Percentiles rank a stretch among this genome's conserved stretches.
Evolutionary conservation across 1,140 invertebrate species (phyloP).

Genomic region (Planococcus citri): DNA sequence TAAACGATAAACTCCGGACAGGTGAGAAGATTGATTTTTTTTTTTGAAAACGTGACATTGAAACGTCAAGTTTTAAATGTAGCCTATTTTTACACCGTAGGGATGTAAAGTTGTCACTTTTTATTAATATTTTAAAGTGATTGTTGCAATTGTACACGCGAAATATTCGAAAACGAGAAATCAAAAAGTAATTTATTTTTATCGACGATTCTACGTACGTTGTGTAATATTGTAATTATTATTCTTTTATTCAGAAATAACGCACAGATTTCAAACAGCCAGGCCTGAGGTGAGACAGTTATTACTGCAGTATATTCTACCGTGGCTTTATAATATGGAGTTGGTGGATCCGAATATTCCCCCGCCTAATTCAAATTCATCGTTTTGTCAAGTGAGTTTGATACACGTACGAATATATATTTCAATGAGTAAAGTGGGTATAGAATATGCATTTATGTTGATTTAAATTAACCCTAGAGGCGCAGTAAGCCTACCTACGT

Average conservation of each 20-base stretch:
- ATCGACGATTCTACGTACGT: neutral
- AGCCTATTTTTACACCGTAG: neutral
- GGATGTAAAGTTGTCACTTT: neutral
- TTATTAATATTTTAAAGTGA: too few relatives aligned
- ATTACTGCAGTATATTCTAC: conserved; percentile 80
- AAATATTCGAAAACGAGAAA: neutral
- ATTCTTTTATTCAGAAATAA: conserved; percentile 64
- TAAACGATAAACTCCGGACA: too few relatives aligned
- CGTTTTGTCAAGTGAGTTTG: conserved; percentile 61
- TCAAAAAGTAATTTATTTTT: neutral
- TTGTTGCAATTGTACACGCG: too few relatives aligned
- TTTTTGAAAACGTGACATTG: neutral
- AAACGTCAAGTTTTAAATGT: neutral
- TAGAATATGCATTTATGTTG: too few relatives aligned
- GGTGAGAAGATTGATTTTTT: neutral
- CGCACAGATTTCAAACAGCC: conserved; percentile 90
- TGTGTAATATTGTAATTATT: too few relatives aligned
- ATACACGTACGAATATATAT: too few relatives aligned
- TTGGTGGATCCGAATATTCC: conserved; percentile 91
- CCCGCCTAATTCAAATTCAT: conserved; percentile 58
- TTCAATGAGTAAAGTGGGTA: too few relatives aligned
- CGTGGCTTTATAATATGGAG: conserved; percentile 98
- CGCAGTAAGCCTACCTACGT: too few relatives aligned
- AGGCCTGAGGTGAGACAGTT: conserved; percentile 75
- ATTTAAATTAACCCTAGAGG: too few relatives aligned